Conservation (phyloP, 2,113 vertebrate species). For the Sula dactylatra region DNA sequence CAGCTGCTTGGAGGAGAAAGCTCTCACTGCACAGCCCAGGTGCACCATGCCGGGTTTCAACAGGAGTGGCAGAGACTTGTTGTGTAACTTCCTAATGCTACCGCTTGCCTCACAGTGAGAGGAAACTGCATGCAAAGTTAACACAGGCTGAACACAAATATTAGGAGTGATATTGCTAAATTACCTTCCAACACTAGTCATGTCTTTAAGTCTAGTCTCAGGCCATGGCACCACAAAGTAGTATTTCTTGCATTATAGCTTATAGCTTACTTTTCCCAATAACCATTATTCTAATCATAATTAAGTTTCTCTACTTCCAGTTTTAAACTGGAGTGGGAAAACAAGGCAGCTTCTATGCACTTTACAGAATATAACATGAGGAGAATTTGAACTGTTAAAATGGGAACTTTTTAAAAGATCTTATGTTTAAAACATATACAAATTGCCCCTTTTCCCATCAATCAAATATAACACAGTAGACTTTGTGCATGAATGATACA, state of each 20-base stretch:
- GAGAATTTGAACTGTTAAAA: not conserved
- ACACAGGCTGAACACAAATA: not conserved
- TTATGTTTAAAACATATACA: not conserved
- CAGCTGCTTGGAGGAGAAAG: not conserved
- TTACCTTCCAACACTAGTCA: not conserved
- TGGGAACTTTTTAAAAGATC: not conserved
- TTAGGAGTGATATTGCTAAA: not conserved
- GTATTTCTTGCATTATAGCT: not conserved
- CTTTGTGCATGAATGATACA: not conserved
- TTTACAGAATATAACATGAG: not conserved
- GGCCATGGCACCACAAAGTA: not conserved
- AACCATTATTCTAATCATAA: not conserved
- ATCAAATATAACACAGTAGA: not conserved
- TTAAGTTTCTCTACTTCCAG: not conserved
- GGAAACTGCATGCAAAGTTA: not conserved
- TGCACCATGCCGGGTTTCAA: not conserved
- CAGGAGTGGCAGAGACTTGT: not conserved
- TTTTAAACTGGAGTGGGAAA: not conserved
- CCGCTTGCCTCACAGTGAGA: not conserved
- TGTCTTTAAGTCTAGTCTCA: not conserved
- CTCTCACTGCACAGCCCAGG: not conserved
- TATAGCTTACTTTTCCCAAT: not conserved
- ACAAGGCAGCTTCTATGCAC: not conserved
- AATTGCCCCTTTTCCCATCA: not conserved
- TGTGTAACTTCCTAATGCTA: not conserved